Conservation (phyloP, 2,113 vertebrate genomes). For the Cyphomyrus discorhynchus region DNA sequence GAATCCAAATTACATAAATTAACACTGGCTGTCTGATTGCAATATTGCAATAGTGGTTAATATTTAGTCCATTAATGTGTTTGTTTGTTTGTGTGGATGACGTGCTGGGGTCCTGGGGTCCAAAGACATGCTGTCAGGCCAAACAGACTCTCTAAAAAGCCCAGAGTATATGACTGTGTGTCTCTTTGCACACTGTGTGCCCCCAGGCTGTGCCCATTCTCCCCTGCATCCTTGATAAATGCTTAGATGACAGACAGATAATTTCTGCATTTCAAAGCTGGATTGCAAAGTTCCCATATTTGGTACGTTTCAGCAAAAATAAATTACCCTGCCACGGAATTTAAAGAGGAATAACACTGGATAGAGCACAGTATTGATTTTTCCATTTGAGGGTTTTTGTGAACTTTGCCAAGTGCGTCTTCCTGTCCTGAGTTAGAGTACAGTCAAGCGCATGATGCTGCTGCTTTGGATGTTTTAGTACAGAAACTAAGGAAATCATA, state of each 20-base stretch:
- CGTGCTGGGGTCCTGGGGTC: background rate
- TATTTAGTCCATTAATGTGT: background rate
- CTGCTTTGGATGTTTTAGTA: background rate
- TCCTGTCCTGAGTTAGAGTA: background rate
- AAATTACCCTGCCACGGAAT: background rate
- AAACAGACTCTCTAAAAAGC: background rate
- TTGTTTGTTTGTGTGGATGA: background rate
- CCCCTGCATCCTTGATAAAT: background rate
- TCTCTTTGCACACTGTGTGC: background rate
- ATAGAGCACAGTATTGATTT: background rate
- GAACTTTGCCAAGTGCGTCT: background rate
- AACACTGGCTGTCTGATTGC: background rate
- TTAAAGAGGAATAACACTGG: background rate
- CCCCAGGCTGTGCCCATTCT: background rate
- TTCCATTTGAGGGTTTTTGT: background rate
- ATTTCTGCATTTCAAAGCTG: constrained; percentile 1
- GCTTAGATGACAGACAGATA: background rate
- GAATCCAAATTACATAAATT: background rate
- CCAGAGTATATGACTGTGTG: background rate
- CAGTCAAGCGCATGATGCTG: background rate
- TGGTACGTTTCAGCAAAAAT: background rate
- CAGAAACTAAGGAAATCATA: background rate
- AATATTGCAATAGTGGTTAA: background rate
- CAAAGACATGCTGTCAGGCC: background rate
- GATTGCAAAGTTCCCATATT: background rate